Evolutionary conservation across 2,113 vertebrate genomes (phyloP).

Genomic region (Aldabrachelys gigantea): DNA sequence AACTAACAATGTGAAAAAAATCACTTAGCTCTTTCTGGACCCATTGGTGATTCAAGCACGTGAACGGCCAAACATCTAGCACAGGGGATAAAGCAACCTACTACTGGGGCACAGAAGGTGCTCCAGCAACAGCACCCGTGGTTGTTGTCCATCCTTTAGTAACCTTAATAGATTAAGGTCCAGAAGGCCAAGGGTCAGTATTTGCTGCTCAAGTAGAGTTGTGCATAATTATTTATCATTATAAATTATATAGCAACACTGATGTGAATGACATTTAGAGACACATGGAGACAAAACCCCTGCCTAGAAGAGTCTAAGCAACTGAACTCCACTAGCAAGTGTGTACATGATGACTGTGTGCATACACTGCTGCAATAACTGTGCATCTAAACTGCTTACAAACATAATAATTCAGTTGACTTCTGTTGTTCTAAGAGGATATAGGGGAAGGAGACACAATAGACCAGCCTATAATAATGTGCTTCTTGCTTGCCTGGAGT

Average conservation of each 20-base stretch:
- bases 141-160: background rate
- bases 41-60: background rate
- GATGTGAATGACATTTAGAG: background rate
- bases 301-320: background rate
- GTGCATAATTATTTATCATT: background rate
- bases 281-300: background rate
- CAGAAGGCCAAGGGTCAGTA: background rate
- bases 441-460: accelerated
- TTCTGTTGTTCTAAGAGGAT: background rate
- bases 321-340: background rate
- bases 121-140: background rate
- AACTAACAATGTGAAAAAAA: background rate
- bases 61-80: background rate
- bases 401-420: background rate
- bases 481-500: background rate
- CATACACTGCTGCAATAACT: background rate
- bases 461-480: background rate
- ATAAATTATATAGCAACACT: background rate
- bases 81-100: background rate
- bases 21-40: background rate
- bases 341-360: background rate
- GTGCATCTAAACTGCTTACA: background rate
- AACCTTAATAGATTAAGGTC: background rate
- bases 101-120: background rate
- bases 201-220: background rate